Conservation (phyloP, 2,888 invertebrate species). For the Netelia inedita region DNA sequence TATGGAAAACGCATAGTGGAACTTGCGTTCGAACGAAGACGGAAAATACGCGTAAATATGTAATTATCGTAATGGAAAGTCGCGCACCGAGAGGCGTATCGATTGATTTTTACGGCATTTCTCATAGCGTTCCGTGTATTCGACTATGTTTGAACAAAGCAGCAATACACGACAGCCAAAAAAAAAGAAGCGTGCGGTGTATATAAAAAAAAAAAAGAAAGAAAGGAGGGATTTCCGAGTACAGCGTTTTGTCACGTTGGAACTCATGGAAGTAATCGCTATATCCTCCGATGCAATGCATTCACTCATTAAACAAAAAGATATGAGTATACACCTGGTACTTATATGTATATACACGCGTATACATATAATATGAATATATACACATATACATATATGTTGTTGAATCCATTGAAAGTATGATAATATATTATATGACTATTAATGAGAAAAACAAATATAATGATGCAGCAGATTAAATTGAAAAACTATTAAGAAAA, state of each 20-base stretch:
- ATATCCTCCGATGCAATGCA: constrained; percentile 80
- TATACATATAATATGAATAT: constrained; percentile 74
- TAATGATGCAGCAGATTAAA: constrained; percentile 78
- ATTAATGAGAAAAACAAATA: constrained; percentile 73
- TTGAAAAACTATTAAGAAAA: constrained; percentile 77
- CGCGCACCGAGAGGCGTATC: constrained; percentile 42
- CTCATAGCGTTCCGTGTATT: constrained; percentile 64
- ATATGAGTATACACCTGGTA: constrained; percentile 81
- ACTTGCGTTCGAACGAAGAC: constrained; percentile 43
- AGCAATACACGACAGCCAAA: constrained; percentile 64
- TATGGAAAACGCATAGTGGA: constrained; percentile 50
- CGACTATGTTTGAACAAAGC: constrained; percentile 62
- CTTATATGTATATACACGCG: constrained; percentile 81
- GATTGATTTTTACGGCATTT: constrained; percentile 67
- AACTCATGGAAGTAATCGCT: constrained; percentile 76
- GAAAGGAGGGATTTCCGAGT: constrained; percentile 41
- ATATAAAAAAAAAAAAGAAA: constrained; percentile 27
- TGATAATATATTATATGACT: constrained; percentile 82
- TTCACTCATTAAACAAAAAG: constrained; percentile 74
- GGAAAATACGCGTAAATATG: constrained; percentile 48
- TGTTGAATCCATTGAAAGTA: constrained; percentile 85
- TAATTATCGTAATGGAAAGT: constrained; percentile 62
- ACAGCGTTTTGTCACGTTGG: constrained; percentile 44
- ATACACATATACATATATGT: constrained; percentile 83
- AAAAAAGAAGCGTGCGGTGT: constrained; percentile 46